Base-by-base conservation (phyloP, 2,797 vertebrate species). In the Onychomys leucogaster region DNA sequence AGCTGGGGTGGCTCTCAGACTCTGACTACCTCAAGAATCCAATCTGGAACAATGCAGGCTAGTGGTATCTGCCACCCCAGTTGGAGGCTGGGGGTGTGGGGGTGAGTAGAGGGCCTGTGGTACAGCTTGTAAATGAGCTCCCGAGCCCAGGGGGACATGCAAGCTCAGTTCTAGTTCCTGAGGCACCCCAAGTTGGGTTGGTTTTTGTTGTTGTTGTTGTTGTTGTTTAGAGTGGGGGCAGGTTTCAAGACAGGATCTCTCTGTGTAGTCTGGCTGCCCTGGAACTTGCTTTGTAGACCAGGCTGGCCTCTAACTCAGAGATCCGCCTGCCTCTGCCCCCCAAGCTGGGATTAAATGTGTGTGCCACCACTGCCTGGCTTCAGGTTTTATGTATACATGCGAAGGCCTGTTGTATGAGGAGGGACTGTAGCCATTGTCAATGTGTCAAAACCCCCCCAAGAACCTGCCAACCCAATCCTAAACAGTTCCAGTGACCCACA, bases 1-100 rank as follows among this genome's bases (percentile, higher is more conserved):
- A 37, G 69, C 96, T 3, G 7, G 16, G 23, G 87, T 76, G 76
- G 85, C 43, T 86, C 37, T 43, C 73, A 57, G 78, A 32, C 84
- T 49, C 89, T 57, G 81, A 69, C 57, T 46, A 13, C 69, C 92
- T 90, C 85, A 41, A 96, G 75, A 71, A 92, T 76, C 87, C 90
- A 27, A 16, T 76, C 88, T 90, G 90, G 75, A 97, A 96, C 92
- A 89, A 95, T 96, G 95, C 88, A 11, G 82, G 34, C 90, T 49
- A 1, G 29, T 32, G 57, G 37, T 32, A n/a, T 61, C 90, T 89
- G 71, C 92, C 65, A 19, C 80, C 13, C 82, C n/a, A 67, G 76
- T 55, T 0, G 3, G 93, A 96, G 91, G 87, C 93, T 59, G 82
- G 82, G 80, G 49, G 77, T 78, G 23, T 46, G 81, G n/a, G 96